These are phyloP conservation scores for Oncorhynchus mykiss DNA, from an alignment of 2,113 vertebrate species.

Conservation along the genomic window DNA sequence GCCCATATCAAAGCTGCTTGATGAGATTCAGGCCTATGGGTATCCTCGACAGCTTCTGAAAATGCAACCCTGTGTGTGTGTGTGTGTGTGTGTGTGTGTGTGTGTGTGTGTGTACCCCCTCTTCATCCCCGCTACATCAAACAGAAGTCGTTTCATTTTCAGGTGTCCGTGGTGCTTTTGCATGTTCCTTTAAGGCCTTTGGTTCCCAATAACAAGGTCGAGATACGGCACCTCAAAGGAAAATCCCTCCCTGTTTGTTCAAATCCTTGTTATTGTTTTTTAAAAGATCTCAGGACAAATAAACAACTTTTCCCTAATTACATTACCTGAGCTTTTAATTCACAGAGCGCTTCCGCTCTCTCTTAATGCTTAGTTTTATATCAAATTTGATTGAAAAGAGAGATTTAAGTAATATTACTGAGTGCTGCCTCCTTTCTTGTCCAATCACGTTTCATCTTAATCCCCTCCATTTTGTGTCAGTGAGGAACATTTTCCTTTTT, in stretches of 20 bases:
- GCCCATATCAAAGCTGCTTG: conserved; percentile 73
- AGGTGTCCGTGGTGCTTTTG: conserved; percentile 65
- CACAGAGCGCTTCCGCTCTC: neutral
- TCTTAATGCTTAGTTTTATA: neutral
- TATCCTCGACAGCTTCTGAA: conserved; percentile 73
- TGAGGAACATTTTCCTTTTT: neutral
- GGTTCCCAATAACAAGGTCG: conserved; percentile 55
- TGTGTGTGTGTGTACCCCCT: neutral
- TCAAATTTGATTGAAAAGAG: neutral
- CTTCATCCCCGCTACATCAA: conserved; percentile 63
- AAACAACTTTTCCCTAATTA: conserved; percentile 8
- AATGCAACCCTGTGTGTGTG: conserved; percentile 22
- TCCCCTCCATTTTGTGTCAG: conserved; percentile 5
- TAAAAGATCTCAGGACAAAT: too few relatives aligned
- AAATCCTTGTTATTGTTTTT: neutral
- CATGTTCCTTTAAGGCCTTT: conserved; percentile 77
- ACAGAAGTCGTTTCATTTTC: conserved; percentile 61
- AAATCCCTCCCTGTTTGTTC: neutral
- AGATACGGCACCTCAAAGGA: conserved; percentile 20
- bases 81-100: too few relatives aligned
- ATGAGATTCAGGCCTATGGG: conserved; percentile 77
- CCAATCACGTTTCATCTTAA: neutral
- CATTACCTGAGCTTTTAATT: conserved; percentile 12
- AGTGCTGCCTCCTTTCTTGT: neutral
- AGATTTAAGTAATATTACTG: neutral